Evolutionary conservation across 1,140 invertebrate genomes (phyloP), one percentile per base, ranked within the genome.

Genomic region (Antheraea mylitta): DNA sequence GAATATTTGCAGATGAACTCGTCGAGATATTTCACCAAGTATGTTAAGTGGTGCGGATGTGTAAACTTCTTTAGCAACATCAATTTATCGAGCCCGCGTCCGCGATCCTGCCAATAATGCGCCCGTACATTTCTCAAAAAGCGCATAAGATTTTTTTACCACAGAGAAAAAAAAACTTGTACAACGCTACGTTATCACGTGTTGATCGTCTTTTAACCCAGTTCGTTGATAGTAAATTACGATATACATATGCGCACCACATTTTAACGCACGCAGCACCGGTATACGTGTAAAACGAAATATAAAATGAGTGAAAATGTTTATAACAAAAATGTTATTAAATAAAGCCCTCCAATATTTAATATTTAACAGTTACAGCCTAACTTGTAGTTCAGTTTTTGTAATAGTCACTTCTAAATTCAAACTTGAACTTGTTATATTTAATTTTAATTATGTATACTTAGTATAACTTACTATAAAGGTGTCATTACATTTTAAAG

Each of bases 11-110:
- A 30, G 65, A 70, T 72, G 69, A 73, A 71, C 71, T 67, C 62
- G 22, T 53, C 65, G 65, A 67, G 64, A 70, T 70, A 70, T 72
- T 67, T 72, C 63, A 67, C 68, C 73, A 74, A 77, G 75, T 77
- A 64, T 78, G 77, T 79, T 77, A 75, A 79, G 77, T 72, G 71
- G 63, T 61, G 58, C 73, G 76, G 71, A 70, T 77, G 67, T 71
- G 70, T 69, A 64, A 73, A 66, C 64, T 67, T 72, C 67, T 58
- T 68, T 53, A n/a, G 11, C 45, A 16, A 16, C 45, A 16, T 48
- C 30, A 69, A 71, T 71, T 70, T 71, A 76, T 64, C 68, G 38
- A 69, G 66, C 22, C 22, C 22, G 22, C 22, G 22, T 30, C 22
- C 22, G 4, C 22, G 4, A 4, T 30, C 22, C 22, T 1, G 4